These are phyloP conservation scores for Sprattus sprattus DNA, from an alignment of 2,113 vertebrate genomes.

Conservation along the genomic window DNA sequence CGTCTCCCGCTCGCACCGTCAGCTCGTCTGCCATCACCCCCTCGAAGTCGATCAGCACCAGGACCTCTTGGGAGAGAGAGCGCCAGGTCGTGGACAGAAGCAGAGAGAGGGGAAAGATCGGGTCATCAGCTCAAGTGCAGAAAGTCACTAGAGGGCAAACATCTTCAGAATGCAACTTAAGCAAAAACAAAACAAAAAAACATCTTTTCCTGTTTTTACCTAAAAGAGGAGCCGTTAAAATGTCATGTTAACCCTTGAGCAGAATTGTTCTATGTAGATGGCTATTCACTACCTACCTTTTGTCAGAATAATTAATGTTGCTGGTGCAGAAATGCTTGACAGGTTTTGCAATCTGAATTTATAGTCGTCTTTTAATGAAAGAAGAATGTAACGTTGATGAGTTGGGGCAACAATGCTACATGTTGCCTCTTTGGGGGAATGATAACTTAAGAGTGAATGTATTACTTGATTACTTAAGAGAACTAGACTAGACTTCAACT, in stretches of 20 bases:
- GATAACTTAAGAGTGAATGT: background rate
- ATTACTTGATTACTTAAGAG: background rate
- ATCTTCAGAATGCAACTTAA: background rate
- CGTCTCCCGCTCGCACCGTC: conserved; percentile 67
- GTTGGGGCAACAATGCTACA: background rate
- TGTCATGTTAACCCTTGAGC: background rate
- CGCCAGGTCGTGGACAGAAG: background rate
- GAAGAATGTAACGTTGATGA: background rate
- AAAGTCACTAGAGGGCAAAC: background rate
- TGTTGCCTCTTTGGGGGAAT: background rate
- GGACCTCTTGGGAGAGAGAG: conserved; percentile 66
- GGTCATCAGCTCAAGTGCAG: background rate
- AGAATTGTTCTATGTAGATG: background rate
- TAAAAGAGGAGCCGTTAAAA: background rate
- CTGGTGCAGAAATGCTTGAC: background rate
- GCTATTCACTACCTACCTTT: background rate
- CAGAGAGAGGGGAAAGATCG: background rate
- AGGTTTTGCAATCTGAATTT: background rate
- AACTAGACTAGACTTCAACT: background rate
- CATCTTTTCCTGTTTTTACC: background rate
- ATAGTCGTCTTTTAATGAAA: background rate
- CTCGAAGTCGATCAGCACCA: conserved; percentile 77
- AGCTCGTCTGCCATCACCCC: conserved; percentile 72
- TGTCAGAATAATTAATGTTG: background rate
- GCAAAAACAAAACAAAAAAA: background rate